Conservation (phyloP, 2,888 invertebrate genomes). For the Amphipyra tragopoginis region DNA sequence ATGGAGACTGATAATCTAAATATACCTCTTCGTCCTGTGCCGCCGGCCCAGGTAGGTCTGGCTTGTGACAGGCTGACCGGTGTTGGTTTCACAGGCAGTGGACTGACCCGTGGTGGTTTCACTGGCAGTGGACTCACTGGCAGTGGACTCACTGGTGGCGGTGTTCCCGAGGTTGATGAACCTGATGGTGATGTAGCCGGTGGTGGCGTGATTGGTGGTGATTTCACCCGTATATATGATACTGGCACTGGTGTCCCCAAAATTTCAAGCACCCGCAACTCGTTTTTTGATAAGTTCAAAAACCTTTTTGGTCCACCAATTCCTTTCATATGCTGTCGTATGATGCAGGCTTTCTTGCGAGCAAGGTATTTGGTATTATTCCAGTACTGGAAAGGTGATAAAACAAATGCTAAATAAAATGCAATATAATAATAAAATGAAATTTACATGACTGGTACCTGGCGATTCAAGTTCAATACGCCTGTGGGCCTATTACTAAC, state of each 20-base stretch:
- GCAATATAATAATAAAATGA: neutral
- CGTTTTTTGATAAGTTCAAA: conserved; percentile 10
- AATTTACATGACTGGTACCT: neutral
- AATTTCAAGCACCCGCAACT: conserved; percentile 22
- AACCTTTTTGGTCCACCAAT: neutral
- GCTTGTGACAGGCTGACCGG: neutral
- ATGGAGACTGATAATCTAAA: neutral
- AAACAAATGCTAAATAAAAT: neutral
- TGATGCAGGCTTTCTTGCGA: conserved; percentile 22
- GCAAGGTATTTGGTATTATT: conserved; percentile 17
- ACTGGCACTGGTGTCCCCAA: conserved; percentile 20
- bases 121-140: neutral
- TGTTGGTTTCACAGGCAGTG: neutral
- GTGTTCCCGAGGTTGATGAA: neutral
- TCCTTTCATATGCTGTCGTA: conserved; percentile 19
- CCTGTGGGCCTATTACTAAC: too few species aligned
- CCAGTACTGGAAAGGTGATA: conserved; percentile 21
- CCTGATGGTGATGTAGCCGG: neutral
- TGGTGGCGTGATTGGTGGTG: neutral
- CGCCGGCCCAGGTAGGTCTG: neutral
- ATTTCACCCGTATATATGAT: neutral
- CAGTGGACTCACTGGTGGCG: neutral
- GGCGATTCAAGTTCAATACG: too few species aligned
- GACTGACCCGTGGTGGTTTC: neutral
- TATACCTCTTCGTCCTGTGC: conserved; percentile 15